Evolutionary conservation across 2,113 vertebrate genomes (phyloP).

Genomic region (Lontra canadensis): DNA sequence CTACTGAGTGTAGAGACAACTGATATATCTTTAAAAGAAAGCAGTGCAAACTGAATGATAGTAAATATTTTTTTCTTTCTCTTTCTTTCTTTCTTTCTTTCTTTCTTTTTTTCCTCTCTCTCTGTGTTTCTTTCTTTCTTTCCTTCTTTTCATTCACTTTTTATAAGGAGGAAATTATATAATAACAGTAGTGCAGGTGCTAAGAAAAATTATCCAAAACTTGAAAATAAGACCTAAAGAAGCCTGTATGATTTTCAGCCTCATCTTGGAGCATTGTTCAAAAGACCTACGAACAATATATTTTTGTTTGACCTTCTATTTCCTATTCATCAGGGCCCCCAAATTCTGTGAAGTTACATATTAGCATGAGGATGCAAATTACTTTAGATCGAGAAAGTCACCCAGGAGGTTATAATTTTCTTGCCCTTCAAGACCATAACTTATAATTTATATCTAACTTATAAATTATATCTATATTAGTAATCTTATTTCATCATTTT

Average conservation of each 20-base stretch:
- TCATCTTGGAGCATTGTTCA: no score
- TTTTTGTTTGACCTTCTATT: not conserved
- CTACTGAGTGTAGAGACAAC: not conserved
- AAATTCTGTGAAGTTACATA: not conserved
- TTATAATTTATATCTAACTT: not conserved
- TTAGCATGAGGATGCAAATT: not conserved
- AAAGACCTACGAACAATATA: not conserved
- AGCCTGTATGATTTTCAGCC: not conserved
- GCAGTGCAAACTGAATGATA: not conserved
- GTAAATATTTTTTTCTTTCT: not conserved
- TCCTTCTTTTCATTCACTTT: not conserved
- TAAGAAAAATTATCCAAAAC: not conserved
- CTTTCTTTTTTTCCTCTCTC: not conserved
- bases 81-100: not conserved
- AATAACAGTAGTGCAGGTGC: not conserved
- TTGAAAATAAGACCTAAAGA: not conserved
- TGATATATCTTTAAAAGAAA: not conserved
- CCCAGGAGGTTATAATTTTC: not conserved
- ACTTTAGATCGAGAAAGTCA: not conserved
- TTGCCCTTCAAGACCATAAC: not conserved
- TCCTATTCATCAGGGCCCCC: not conserved
- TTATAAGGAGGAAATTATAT: not conserved
- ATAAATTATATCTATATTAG: not conserved
- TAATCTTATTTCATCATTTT: not conserved
- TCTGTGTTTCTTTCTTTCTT: not conserved